Conservation (phyloP, 1,140 invertebrate genomes). For the Nomia melanderi region DNA sequence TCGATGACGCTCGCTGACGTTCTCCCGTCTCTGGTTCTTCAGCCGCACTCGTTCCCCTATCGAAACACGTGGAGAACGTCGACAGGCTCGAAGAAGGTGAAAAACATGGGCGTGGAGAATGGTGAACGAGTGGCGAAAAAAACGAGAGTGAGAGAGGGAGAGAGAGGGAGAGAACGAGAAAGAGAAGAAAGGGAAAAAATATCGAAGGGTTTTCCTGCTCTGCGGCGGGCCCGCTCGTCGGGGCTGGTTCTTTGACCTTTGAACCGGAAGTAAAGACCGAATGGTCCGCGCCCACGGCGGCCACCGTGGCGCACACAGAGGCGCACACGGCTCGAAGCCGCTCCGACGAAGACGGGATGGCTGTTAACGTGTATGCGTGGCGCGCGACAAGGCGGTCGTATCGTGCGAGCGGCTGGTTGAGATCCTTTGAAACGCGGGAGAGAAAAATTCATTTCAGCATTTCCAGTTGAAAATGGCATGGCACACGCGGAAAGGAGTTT, state of each 20-base stretch:
- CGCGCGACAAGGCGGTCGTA: background rate
- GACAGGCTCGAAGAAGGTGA: background rate
- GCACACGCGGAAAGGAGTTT: conserved; percentile 26
- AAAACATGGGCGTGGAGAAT: background rate
- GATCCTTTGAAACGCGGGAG: conserved; percentile 34
- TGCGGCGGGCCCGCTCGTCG: background rate
- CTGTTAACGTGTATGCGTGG: background rate
- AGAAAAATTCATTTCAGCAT: conserved; percentile 45
- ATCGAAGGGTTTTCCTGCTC: background rate
- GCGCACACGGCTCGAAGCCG: conserved; percentile 1
- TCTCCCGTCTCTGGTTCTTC: background rate
- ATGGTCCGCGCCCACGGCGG: background rate
- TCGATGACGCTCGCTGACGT: background rate
- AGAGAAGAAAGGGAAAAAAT: background rate
- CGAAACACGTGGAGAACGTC: background rate
- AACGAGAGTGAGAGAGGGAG: background rate
- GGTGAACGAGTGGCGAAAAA: background rate
- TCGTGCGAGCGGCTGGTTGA: background rate
- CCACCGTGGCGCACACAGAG: background rate
- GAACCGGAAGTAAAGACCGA: conserved; percentile 45
- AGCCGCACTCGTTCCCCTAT: background rate
- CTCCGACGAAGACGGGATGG: background rate
- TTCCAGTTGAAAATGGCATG: conserved; percentile 37
- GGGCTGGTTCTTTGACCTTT: conserved; percentile 42
- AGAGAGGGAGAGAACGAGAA: background rate